Conservation (phyloP, 64 coral and sea anemone species). For the Pachyseris speciosa region DNA sequence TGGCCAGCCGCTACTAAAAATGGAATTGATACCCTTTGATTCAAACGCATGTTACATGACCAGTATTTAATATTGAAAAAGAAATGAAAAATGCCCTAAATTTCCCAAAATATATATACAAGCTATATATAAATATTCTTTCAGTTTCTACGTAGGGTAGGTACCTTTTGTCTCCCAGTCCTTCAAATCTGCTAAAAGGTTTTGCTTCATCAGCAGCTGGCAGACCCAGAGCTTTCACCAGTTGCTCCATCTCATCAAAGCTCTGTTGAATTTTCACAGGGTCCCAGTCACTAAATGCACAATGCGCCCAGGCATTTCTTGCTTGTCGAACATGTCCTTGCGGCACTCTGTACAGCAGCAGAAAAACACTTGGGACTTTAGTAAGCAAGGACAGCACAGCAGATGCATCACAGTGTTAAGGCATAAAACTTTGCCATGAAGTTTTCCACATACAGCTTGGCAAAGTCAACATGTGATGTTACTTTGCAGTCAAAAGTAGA, state of each 20-base stretch:
- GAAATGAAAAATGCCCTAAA: too few species aligned
- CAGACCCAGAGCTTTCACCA: neutral
- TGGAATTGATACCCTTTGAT: too few species aligned
- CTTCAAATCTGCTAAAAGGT: neutral
- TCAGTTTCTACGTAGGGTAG: too few species aligned
- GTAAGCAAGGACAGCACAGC: neutral
- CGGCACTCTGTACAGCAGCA: too few species aligned
- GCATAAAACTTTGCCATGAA: constrained; percentile 29
- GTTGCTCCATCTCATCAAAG: neutral
- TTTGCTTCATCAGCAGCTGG: neutral
- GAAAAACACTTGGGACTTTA: too few species aligned
- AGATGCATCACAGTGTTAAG: constrained; percentile 43
- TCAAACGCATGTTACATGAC: too few species aligned
- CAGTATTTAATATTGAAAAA: too few species aligned
- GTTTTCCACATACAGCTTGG: constrained; percentile 31
- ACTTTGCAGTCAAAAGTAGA: constrained; percentile 21
- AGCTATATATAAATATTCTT: too few species aligned
- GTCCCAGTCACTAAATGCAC: neutral
- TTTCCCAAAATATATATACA: too few species aligned
- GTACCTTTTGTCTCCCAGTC: neutral
- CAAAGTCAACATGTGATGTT: constrained; percentile 35
- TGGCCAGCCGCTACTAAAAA: too few species aligned
- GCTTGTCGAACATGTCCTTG: too few species aligned
- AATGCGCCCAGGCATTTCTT: constrained; percentile 40
- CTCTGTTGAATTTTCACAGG: too few species aligned